phyloP scores from a whole-genome alignment of 2,888 invertebrate species.

The Drosophila mimetica region DNA sequence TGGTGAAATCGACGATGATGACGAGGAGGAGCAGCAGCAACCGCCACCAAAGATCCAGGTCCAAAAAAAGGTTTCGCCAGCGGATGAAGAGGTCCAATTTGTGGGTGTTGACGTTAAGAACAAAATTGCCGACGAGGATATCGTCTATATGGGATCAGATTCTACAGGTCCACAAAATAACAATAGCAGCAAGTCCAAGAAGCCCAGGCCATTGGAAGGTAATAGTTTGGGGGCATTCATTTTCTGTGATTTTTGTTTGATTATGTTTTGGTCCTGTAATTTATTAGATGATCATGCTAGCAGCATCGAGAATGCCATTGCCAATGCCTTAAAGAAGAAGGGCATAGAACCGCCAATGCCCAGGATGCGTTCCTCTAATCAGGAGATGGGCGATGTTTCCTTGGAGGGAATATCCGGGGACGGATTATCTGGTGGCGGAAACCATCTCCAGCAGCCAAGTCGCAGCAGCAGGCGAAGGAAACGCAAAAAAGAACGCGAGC shows the following conservation, averaged over 20 bases:
- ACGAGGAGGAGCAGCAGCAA: conserved; percentile 82
- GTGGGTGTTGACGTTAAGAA: conserved; percentile 42
- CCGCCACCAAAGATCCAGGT: conserved; percentile 11
- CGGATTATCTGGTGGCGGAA: background rate
- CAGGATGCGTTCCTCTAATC: conserved; percentile 56
- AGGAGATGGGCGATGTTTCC: conserved; percentile 1
- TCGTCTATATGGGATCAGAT: conserved; percentile 54
- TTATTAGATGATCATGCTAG: conserved; percentile 90
- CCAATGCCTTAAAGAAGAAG: conserved; percentile 90
- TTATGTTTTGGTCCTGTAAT: background rate
- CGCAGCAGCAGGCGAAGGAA: conserved; percentile 82
- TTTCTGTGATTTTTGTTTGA: background rate
- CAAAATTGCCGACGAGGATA: conserved; percentile 51
- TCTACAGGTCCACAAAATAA: conserved; percentile 20
- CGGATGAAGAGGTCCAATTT: conserved; percentile 53
- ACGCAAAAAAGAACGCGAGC: conserved; percentile 81
- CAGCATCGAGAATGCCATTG: conserved; percentile 91
- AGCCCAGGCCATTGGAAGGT: conserved; percentile 85
- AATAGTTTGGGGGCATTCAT: conserved; percentile 69
- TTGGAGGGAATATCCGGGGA: conserved; percentile 7
- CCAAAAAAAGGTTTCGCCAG: conserved; percentile 7
- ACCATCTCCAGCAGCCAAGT: conserved; percentile 54
- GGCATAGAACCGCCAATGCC: conserved; percentile 84
- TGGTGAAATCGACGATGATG: conserved; percentile 92
- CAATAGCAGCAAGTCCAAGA: conserved; percentile 80